Conservation (phyloP, 2,888 invertebrate species). For the Hedychridium roseum region DNA sequence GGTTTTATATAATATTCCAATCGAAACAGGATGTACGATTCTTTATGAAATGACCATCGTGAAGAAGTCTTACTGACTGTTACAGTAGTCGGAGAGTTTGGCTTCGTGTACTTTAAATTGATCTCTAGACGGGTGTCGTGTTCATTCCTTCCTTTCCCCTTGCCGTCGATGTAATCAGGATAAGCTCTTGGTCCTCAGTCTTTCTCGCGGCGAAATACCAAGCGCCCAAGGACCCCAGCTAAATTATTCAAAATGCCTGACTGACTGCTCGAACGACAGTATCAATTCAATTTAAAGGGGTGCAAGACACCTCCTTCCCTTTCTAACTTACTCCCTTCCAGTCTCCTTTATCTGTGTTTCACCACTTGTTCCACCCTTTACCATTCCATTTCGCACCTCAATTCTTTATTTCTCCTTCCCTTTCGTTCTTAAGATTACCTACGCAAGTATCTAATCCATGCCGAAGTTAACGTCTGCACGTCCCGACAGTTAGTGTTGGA, state of each 20-base stretch:
- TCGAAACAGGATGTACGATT: no score
- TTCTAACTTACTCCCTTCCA: no score
- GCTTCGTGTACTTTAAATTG: slow-evolving; percentile 18
- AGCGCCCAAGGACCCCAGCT: slow-evolving; percentile 10
- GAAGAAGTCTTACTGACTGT: no score
- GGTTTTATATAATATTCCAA: no score
- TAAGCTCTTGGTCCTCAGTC: slow-evolving; percentile 21
- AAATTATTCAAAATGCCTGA: slow-evolving; percentile 35
- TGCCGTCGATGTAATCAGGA: slow-evolving; percentile 32
- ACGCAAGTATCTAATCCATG: slow-evolving; percentile 19
- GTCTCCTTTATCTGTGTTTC: no score
- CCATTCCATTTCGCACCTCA: no score
- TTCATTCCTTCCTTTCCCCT: slow-evolving; percentile 20
- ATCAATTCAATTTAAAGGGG: slow-evolving; percentile 30
- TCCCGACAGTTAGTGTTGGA: background rate
- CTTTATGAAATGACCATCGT: no score
- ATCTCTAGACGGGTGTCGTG: slow-evolving; percentile 23
- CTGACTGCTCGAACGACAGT: slow-evolving; percentile 16
- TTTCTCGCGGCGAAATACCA: slow-evolving; percentile 12
- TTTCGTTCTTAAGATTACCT: no score
- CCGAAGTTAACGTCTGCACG: background rate
- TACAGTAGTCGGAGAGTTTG: no score
- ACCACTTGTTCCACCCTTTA: no score
- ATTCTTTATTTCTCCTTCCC: no score
- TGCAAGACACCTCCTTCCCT: background rate